Evolutionary conservation across 1,140 invertebrate genomes (phyloP), one percentile per base, ranked within the genome.

Genomic region (Phymorhynchus buccinoides): DNA sequence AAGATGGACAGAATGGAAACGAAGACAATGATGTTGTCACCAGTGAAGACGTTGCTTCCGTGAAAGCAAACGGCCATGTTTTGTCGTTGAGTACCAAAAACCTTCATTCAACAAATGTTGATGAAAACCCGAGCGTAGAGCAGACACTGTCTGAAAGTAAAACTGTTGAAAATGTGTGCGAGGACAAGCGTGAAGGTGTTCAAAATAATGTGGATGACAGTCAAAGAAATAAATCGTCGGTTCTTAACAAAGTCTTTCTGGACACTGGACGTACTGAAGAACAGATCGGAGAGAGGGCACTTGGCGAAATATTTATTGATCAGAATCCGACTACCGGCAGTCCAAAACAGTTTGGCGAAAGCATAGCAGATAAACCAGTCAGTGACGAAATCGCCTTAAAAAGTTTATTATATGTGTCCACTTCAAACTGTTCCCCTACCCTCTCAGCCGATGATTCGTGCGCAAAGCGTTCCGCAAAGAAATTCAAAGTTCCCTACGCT

Each of bases 401-500:
- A 18, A 18, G 22, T 52, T 52, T n/a, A n/a, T n/a, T n/a, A n/a
- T n/a, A 9, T 18, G 48, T 9, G 12, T 52, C 2, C 56, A 62
- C 56, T 62, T 62, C 56, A 62, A 27, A 62, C 12, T 18, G 12
- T 18, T 62, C 22, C 56, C 22, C 22, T 62, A 1, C 30, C 68
- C 30, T 71, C 30, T 4, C 12, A 35, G 7, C 30, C 16, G 37
- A 71, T 14, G 6, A 14, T 37, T 16, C 35, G 0, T 16, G 6
- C 1, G 27, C 37, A 18, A 75, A 42, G 42, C 39, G 35, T 6
- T 2, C 14, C 1, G 16, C 73, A 75, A 35, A 75, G 37, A 75
- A 75, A 41, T 75, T 75, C 37, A 75, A 75, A 75, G 73, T 75
- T 41, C 73, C 73, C 22, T 75, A 41, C 37, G 18, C 48, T n/a